Base-by-base conservation (phyloP, 2,113 vertebrate genomes). In the Pomatostomus ruficeps region DNA sequence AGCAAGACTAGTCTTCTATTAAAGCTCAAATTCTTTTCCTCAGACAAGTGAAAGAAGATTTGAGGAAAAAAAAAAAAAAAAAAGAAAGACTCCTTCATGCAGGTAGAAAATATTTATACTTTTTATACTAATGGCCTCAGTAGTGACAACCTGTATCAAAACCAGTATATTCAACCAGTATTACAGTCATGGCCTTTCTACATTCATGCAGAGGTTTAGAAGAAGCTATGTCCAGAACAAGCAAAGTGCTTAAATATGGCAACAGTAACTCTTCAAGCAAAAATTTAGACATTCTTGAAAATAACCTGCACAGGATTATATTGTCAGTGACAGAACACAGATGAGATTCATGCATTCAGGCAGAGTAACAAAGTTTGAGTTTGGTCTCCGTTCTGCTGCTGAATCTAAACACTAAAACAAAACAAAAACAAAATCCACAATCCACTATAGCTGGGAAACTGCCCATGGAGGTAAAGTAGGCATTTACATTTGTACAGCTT, bases 391-490 rank as follows among this genome's bases (percentile, higher is more conserved):
- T 63, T 66, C 45, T 75, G 23, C 65, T 81, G 5, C 33, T 40
- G 14, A 73, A 73, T 35, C 28, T 48, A 49, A 88, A 51, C 51
- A 81, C 13, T 18, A 51, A 58, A 43, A 24, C 0, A n/a, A 33
- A 40, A 62, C 36, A 46, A 65, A 43, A 49, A n/a, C n/a, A 18
- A 40, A 38, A 4, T 7, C 14, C 38, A 42, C 25, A 35, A 18
- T 51, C 29, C 14, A 33, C 9, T 45, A 22, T 5, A 23, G 19
- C 15, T 55, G 29, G 29, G n/a, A 5, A 65, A 46, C 40, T 40
- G 20, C 10, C 10, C 0, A 0, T 14, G 7, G n/a, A 55, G 5
- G 28, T 75, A 46, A 71, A 77, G 14, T 11, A 73, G 19, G 12
- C 43, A 43, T 73, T 70, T 74, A 82, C 33, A 63, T 73, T 77